Base-by-base conservation (phyloP, 2,113 vertebrate genomes). In the Trogon melanurus region DNA sequence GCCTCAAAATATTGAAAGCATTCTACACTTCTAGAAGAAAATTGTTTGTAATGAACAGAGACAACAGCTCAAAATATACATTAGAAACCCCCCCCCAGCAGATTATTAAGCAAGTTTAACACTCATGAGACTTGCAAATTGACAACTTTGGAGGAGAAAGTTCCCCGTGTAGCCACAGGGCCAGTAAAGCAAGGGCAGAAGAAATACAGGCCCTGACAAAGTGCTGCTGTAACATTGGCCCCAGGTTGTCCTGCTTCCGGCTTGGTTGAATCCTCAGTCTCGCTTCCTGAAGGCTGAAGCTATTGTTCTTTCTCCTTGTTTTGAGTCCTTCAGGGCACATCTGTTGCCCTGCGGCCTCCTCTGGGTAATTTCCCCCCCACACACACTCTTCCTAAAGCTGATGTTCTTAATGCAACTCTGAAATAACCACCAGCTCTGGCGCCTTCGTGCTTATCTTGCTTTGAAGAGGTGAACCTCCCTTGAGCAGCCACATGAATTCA, bases 91-190 rank as follows among this genome's bases (percentile, higher is more conserved):
- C 41, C 41, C 41, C 41, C 41, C 41, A 73, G 5, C 78, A 85
- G 51, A 80, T 74, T 93, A 91, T 95, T 88, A 94, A 93, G 29
- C 0, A 1, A 76, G 73, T 53, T 82, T 66, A 94, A 54, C 1
- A 4, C 85, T 96, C 79, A 70, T 95, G 88, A 93, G 92, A 91
- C 90, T 95, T 96, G 90, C 93, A 96, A 95, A 97, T 93, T 64
- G 93, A 86, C 75, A 88, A 48, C 64, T 93, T 85, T 51, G 76
- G 79, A 79, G 79, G n/a, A 93, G 90, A 88, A 96, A 93, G 79
- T 36, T 95, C 54, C 87, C 72, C 3, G 0, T 7, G 15, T 41
- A 81, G 72, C 93, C 85, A 65, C 0, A 2, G 92, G 95, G 88
- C 48, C 53, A 95, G 85, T 83, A 90, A 94, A 91, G 93, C 67